phyloP scores from a whole-genome alignment of 2,113 vertebrate species.

The Campylomormyrus tamandua region DNA sequence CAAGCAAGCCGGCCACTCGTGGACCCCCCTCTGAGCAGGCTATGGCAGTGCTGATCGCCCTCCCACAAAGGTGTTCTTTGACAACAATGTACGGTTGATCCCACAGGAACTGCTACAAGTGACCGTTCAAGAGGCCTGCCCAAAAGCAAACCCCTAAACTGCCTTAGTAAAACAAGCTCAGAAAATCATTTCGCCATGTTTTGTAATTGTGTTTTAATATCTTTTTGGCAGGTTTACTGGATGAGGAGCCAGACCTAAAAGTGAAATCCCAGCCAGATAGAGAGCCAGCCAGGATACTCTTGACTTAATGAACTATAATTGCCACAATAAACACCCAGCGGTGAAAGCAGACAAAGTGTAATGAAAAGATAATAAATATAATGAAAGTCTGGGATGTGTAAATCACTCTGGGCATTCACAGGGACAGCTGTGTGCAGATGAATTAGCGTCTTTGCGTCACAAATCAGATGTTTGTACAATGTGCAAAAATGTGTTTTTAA shows the following conservation, averaged over 20 bases:
- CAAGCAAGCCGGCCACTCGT: not conserved
- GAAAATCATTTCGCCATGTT: not conserved
- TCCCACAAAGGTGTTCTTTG: not conserved
- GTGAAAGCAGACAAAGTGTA: not conserved
- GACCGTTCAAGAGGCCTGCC: not conserved
- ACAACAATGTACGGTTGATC: not conserved
- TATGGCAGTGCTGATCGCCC: not conserved
- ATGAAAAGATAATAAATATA: not conserved
- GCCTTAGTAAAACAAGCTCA: not conserved
- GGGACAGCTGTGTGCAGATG: not conserved
- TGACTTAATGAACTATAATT: slow-evolving; percentile 2
- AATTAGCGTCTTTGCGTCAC: not conserved
- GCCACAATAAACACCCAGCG: not conserved
- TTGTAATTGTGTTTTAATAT: not conserved
- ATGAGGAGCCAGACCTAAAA: not conserved
- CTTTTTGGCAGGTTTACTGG: not conserved
- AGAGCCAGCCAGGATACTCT: not conserved
- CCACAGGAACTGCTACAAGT: not conserved
- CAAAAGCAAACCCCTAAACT: not conserved
- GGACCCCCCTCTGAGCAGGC: not conserved
- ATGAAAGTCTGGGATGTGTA: not conserved
- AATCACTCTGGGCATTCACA: not conserved
- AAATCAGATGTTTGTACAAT: not conserved
- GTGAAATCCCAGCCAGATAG: not conserved
- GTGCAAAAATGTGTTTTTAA: not conserved